phyloP scores from a whole-genome alignment of 2,888 invertebrate genomes.

The Amphipyra berbera region DNA sequence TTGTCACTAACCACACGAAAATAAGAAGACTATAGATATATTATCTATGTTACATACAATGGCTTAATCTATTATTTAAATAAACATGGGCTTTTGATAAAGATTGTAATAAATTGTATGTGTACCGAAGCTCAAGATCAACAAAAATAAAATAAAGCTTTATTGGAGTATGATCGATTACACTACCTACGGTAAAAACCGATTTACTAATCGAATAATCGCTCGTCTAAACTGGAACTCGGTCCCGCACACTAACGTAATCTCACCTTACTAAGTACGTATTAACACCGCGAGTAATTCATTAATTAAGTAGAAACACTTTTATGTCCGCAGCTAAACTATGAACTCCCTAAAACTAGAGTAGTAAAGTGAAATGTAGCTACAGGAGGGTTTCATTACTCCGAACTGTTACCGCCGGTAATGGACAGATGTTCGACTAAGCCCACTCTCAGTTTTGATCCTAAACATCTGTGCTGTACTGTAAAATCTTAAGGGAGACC shows the following conservation, averaged over 20 bases:
- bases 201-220: slow-evolving; percentile 14
- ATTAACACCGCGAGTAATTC: slow-evolving; percentile 2
- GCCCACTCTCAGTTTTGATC: slow-evolving; percentile 5
- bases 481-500: not conserved
- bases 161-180: slow-evolving; percentile 2
- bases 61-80: too few relatives aligned
- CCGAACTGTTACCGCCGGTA: not conserved
- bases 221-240: slow-evolving; percentile 11
- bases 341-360: not conserved
- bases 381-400: slow-evolving; percentile 5
- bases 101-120: not conserved
- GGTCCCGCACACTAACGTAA: slow-evolving; percentile 2
- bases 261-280: slow-evolving; percentile 4
- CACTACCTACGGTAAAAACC: slow-evolving; percentile 4
- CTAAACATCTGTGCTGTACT: not conserved
- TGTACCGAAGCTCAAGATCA: not conserved
- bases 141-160: slow-evolving; percentile 2
- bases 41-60: too few relatives aligned
- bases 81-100: too few relatives aligned
- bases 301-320: slow-evolving; percentile 3
- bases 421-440: slow-evolving; percentile 17
- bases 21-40: too few relatives aligned
- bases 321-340: slow-evolving; percentile 5
- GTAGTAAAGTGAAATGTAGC: slow-evolving; percentile 8
- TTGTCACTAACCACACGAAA: too few relatives aligned